These are phyloP conservation scores for Nasonia giraulti DNA, from an alignment of 1,140 invertebrate species.

Conservation along the genomic window DNA sequence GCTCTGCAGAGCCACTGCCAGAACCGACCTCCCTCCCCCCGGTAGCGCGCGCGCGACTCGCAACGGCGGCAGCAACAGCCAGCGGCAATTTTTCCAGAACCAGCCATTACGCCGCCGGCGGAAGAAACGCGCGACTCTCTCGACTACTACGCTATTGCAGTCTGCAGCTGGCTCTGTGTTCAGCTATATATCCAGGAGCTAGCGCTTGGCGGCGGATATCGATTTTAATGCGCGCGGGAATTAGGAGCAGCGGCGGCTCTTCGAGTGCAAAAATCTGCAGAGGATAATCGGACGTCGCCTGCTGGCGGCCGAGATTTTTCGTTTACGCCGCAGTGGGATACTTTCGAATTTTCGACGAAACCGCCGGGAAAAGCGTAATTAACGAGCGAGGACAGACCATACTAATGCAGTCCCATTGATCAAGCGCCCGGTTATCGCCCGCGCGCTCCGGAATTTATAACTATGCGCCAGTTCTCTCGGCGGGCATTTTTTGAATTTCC, in stretches of 20 bases:
- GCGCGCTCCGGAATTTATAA: not conserved
- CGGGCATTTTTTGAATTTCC: not conserved
- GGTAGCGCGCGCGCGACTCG: constrained; percentile 5
- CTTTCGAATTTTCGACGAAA: no score
- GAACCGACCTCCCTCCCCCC: not conserved
- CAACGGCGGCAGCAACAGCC: constrained; percentile 42
- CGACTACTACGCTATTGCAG: not conserved
- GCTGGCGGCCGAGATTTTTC: no score
- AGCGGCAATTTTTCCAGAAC: no score
- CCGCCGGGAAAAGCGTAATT: not conserved
- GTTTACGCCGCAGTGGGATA: no score
- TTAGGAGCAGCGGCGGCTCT: constrained; percentile 5
- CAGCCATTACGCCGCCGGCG: not conserved
- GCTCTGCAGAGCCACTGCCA: no score
- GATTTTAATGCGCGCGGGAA: constrained; percentile 27
- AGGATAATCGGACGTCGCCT: not conserved
- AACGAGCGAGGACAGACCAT: constrained; percentile 1
- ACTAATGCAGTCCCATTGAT: constrained; percentile 36
- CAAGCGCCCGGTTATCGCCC: not conserved
- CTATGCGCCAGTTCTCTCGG: not conserved
- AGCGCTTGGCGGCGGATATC: constrained; percentile 33
- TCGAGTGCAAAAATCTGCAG: not conserved
- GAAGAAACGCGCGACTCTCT: not conserved
- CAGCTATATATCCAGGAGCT: constrained; percentile 19
- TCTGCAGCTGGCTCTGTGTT: no score